phyloP scores from a whole-genome alignment of 2,888 invertebrate genomes.

The Luffia ferchaultella region DNA sequence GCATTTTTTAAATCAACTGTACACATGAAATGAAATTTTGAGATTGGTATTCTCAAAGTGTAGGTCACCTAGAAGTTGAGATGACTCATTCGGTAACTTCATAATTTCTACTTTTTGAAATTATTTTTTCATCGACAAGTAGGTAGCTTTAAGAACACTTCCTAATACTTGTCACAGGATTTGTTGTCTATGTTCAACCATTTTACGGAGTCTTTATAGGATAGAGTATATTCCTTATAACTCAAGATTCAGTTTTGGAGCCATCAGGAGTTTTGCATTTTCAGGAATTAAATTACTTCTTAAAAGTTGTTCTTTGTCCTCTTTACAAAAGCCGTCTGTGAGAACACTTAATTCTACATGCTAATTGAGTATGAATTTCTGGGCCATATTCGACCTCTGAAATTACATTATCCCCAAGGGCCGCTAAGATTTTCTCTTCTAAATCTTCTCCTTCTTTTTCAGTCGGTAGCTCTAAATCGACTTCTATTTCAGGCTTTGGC shows the following conservation, averaged over 20 bases:
- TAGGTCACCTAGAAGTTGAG: background rate
- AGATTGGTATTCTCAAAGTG: constrained; percentile 1
- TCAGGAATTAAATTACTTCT: background rate
- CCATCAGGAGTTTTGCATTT: background rate
- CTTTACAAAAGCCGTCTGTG: background rate
- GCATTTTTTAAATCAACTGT: constrained; percentile 11
- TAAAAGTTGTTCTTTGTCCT: background rate
- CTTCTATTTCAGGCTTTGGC: no score
- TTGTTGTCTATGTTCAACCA: background rate
- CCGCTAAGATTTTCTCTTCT: no score
- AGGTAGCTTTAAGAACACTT: background rate
- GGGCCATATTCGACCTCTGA: background rate
- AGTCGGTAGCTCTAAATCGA: no score
- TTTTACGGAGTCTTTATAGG: background rate
- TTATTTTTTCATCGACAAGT: background rate
- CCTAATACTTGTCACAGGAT: background rate
- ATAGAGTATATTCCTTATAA: background rate
- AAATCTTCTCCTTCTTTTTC: no score
- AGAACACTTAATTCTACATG: background rate
- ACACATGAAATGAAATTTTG: constrained; percentile 4
- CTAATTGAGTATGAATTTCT: background rate
- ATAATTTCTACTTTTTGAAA: background rate
- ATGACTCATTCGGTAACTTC: background rate
- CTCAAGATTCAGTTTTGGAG: constrained; percentile 1
- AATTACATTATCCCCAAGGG: no score